A percentile compares a stretch with the other conserved stretches of the same genome.
Conservation (phyloP, 2,888 invertebrate species). For the Pterostichus madidus region DNA sequence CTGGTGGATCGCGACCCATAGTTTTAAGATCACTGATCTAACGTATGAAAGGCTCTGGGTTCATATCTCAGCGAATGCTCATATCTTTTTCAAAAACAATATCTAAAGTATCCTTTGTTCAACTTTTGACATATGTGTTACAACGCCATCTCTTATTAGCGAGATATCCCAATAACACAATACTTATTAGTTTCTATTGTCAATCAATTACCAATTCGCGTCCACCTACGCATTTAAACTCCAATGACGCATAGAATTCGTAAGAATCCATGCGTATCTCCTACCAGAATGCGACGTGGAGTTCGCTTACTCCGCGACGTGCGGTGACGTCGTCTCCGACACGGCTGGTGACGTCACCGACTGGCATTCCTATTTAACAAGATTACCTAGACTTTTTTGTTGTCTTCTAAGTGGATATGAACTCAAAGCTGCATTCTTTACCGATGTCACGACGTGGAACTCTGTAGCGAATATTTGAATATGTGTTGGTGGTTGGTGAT, state of each 20-base stretch:
- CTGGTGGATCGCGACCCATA: too few species aligned
- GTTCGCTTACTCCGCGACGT: slow-evolving; percentile 1
- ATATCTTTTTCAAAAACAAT: too few species aligned
- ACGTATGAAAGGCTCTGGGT: too few species aligned
- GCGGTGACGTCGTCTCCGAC: slow-evolving; percentile 46
- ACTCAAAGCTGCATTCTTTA: slow-evolving; percentile 48
- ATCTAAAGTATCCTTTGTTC: too few species aligned
- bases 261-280: slow-evolving; percentile 15
- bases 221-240: neutral
- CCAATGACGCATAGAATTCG: slow-evolving; percentile 7
- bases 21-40: too few species aligned
- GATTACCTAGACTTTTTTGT: slow-evolving; percentile 61
- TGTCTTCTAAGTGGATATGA: slow-evolving; percentile 59
- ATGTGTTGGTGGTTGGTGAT: neutral
- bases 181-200: neutral
- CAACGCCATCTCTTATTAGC: too few species aligned
- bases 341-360: slow-evolving; percentile 53
- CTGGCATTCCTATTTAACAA: slow-evolving; percentile 61
- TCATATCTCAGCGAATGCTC: too few species aligned
- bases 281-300: neutral
- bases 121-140: too few species aligned
- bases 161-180: too few species aligned
- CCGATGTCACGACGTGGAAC: slow-evolving; percentile 18
- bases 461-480: neutral
- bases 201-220: neutral